Percentiles rank a stretch among this genome's conserved stretches.
Evolutionary conservation across 2,113 vertebrate genomes (phyloP).

Genomic region (Physeter macrocephalus): DNA sequence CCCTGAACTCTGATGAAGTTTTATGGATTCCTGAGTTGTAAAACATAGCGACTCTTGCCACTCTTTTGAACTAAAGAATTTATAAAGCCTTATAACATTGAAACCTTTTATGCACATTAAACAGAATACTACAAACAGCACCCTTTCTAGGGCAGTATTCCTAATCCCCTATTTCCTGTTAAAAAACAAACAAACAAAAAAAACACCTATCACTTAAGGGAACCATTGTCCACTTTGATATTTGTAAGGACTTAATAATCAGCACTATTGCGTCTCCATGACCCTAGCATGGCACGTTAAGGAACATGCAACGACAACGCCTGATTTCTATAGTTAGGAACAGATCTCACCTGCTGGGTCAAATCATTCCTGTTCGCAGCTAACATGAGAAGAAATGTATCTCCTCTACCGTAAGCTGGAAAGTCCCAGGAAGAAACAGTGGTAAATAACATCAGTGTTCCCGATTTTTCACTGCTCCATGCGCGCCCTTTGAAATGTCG

Average conservation of each 20-base stretch:
- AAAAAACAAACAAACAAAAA: background rate
- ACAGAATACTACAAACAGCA: background rate
- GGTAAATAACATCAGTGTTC: background rate
- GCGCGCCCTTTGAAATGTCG: background rate
- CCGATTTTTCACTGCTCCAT: background rate
- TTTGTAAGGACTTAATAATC: conserved; percentile 15
- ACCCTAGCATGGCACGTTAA: background rate
- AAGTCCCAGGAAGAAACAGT: background rate
- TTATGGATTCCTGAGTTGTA: background rate
- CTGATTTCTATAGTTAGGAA: background rate
- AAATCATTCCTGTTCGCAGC: background rate
- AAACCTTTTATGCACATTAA: background rate
- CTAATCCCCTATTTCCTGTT: background rate
- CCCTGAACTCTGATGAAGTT: background rate
- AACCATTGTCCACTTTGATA: background rate
- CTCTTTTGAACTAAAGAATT: background rate
- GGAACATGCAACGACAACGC: background rate
- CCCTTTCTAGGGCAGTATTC: background rate
- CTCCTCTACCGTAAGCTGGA: background rate
- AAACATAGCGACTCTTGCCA: background rate
- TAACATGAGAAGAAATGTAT: background rate
- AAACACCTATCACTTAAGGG: background rate
- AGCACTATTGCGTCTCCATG: background rate
- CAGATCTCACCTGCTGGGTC: background rate
- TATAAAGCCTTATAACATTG: background rate